Conservation (phyloP, 2,797 vertebrate genomes). For the Lophius americanus region DNA sequence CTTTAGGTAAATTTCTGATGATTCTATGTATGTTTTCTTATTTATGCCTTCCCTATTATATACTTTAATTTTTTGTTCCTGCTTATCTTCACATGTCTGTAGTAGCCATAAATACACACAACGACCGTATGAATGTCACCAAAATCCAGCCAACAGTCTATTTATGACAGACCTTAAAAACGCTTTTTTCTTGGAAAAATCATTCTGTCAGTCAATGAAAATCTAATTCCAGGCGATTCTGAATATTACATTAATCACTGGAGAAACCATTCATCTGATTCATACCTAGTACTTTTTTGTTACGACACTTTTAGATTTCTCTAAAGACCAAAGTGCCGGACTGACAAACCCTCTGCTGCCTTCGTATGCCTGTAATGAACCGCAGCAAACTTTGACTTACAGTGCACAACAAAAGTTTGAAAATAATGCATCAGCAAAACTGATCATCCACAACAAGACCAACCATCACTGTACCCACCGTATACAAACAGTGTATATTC, state of each 20-base stretch:
- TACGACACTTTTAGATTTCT: background rate
- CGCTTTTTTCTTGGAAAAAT: background rate
- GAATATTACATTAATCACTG: background rate
- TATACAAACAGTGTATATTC: constrained; percentile 97
- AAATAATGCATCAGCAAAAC: constrained; percentile 19
- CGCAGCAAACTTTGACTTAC: constrained; percentile 9
- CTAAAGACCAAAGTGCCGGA: background rate
- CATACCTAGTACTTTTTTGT: constrained; percentile 5
- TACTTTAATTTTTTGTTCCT: too few relatives aligned
- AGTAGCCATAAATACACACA: too few relatives aligned
- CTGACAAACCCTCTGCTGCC: constrained; percentile 8
- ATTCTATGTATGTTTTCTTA: too few relatives aligned
- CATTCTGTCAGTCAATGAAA: background rate
- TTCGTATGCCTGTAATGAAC: constrained; percentile 15
- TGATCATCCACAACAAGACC: constrained; percentile 14
- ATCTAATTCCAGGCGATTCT: background rate
- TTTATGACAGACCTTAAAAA: background rate
- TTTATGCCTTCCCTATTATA: too few relatives aligned
- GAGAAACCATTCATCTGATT: background rate
- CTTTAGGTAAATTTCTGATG: too few relatives aligned
- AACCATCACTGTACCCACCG: constrained; percentile 83
- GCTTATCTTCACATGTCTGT: too few relatives aligned
- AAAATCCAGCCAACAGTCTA: too few relatives aligned
- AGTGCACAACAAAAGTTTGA: constrained; percentile 6
- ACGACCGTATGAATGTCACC: too few relatives aligned